Conservation (phyloP, 2,888 invertebrate genomes). For the Epinotia brunnichana region DNA sequence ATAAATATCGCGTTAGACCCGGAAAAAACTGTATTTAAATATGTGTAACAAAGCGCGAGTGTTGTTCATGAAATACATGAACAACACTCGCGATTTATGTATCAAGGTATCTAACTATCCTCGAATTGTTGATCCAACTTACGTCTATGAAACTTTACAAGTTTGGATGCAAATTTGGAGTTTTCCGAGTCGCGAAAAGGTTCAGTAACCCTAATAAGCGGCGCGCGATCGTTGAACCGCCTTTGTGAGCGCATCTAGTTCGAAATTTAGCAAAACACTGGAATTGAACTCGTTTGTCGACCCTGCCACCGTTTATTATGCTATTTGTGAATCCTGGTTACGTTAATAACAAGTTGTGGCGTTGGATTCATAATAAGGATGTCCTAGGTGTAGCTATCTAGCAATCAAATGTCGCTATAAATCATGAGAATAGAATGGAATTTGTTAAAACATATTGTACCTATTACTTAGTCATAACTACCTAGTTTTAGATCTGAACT, state of each 20-base stretch:
- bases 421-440: neutral
- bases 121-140: neutral
- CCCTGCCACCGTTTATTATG: neutral
- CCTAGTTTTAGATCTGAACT: too few species aligned
- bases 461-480: too few species aligned
- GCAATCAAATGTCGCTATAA: neutral
- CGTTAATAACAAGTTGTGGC: neutral
- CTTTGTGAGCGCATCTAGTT: constrained; percentile 54
- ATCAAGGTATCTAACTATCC: too few species aligned
- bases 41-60: too few species aligned
- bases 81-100: too few species aligned
- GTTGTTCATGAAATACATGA: too few species aligned
- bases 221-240: constrained; percentile 63
- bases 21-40: too few species aligned
- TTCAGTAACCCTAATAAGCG: constrained; percentile 72
- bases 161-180: constrained; percentile 26
- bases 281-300: constrained; percentile 18
- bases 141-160: constrained; percentile 11
- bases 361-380: neutral
- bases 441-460: too few species aligned
- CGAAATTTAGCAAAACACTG: constrained; percentile 30
- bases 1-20: too few species aligned
- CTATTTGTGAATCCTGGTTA: neutral
- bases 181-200: constrained; percentile 56
- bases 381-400: neutral